phyloP scores from a whole-genome alignment of 2,888 invertebrate genomes.

The Drosophila mettleri region DNA sequence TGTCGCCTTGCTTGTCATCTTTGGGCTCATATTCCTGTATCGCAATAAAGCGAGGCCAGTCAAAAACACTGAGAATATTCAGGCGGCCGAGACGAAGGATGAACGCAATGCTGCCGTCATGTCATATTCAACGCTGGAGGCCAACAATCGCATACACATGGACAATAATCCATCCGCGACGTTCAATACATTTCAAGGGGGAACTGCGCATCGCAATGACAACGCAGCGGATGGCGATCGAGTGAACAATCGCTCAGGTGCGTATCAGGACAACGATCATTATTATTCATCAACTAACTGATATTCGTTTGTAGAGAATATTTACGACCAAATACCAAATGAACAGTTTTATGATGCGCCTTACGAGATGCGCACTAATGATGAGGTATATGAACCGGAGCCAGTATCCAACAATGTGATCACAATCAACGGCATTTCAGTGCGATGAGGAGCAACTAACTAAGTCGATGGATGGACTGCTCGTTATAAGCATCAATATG shows the following conservation, averaged over 20 bases:
- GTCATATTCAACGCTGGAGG: conserved; percentile 94
- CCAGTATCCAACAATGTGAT: conserved; percentile 86
- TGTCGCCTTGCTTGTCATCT: conserved; percentile 90
- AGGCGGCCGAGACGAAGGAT: conserved; percentile 93
- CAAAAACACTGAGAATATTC: conserved; percentile 94
- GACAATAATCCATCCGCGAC: conserved; percentile 83
- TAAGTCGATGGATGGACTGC: too few relatives aligned
- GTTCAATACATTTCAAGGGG: conserved; percentile 84
- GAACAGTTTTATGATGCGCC: conserved; percentile 92
- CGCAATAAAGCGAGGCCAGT: conserved; percentile 93
- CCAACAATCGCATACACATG: conserved; percentile 85
- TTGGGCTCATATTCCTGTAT: conserved; percentile 92
- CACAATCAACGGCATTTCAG: conserved; percentile 95
- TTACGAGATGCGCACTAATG: conserved; percentile 88
- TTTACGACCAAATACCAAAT: conserved; percentile 88
- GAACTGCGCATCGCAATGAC: conserved; percentile 45
- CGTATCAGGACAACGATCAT: background rate
- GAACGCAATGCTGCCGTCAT: conserved; percentile 94
- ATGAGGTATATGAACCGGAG: conserved; percentile 87
- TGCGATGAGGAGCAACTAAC: conserved; percentile 86
- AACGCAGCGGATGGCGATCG: conserved; percentile 34
- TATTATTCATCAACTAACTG: background rate
- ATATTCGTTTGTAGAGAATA: conserved; percentile 83
- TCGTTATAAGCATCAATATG: background rate
- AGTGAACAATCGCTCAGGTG: conserved; percentile 60